Evolutionary conservation across 2,113 vertebrate species (phyloP).

Genomic region (Mohoua ochrocephala): DNA sequence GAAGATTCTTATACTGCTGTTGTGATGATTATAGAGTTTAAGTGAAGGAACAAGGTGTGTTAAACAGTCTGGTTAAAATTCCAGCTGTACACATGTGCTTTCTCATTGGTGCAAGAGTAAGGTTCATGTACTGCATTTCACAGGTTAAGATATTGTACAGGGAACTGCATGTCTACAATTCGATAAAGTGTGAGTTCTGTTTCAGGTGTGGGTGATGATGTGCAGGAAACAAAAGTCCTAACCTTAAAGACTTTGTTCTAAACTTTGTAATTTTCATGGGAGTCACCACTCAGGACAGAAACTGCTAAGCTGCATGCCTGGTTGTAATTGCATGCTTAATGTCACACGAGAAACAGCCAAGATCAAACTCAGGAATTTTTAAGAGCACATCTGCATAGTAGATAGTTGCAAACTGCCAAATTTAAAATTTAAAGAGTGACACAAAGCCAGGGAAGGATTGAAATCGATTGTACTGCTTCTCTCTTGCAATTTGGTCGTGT

Average conservation of each 20-base stretch:
- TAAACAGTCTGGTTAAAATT: not conserved
- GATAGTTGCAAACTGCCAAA: not conserved
- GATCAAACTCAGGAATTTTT: constrained; percentile 47
- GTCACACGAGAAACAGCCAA: not conserved
- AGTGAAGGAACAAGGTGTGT: not conserved
- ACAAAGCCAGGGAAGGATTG: not conserved
- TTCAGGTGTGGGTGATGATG: not conserved
- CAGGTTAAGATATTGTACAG: not conserved
- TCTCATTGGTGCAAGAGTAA: not conserved
- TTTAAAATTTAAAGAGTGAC: not conserved
- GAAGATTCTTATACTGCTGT: not conserved
- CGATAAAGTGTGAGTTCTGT: not conserved
- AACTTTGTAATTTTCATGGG: not conserved
- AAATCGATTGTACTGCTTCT: not conserved
- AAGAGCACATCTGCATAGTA: constrained; percentile 34
- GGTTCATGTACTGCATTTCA: not conserved
- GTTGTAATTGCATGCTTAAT: not conserved
- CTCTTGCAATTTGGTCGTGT: not conserved
- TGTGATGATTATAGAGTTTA: not conserved
- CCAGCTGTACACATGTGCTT: not conserved
- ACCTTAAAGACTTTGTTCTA: not conserved
- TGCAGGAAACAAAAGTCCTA: not conserved
- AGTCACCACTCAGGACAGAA: not conserved
- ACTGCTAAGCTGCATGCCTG: not conserved
- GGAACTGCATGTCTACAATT: not conserved